phyloP scores from a whole-genome alignment of 2,888 invertebrate species.

The Gortyna flavago region DNA sequence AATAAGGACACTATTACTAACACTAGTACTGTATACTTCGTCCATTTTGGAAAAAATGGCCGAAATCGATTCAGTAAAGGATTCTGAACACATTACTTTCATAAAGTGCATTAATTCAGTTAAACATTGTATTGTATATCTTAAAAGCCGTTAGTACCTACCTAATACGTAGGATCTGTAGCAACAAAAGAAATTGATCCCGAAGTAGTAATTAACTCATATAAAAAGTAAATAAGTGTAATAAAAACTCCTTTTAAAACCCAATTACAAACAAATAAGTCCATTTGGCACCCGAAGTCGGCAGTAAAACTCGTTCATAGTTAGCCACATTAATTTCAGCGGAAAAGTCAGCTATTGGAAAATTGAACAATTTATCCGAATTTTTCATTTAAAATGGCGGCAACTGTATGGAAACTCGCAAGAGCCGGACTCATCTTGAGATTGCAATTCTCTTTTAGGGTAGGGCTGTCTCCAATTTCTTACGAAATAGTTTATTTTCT shows the following conservation, averaged over 20 bases:
- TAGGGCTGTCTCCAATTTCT: conserved; percentile 71
- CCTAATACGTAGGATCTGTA: not conserved
- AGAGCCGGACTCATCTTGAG: conserved; percentile 79
- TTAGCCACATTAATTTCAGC: conserved; percentile 34
- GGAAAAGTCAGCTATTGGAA: conserved; percentile 62
- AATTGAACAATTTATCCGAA: conserved; percentile 74
- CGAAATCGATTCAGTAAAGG: not conserved
- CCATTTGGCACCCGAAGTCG: conserved; percentile 22
- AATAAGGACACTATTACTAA: no score
- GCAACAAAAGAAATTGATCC: not conserved
- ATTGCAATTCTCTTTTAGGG: conserved; percentile 76
- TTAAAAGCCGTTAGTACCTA: not conserved
- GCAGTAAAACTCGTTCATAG: conserved; percentile 11
- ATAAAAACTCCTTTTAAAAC: not conserved
- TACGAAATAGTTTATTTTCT: not conserved
- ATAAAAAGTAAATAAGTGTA: not conserved
- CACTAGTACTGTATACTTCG: no score
- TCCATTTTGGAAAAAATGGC: not conserved
- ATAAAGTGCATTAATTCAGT: not conserved
- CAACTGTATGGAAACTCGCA: conserved; percentile 74
- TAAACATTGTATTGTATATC: not conserved
- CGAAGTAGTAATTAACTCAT: not conserved
- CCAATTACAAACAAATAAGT: not conserved
- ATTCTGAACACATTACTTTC: not conserved
- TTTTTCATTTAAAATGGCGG: conserved; percentile 73